These are phyloP conservation scores for Monochamus saltuarius DNA, from an alignment of 1,140 invertebrate genomes.

Conservation along the genomic window DNA sequence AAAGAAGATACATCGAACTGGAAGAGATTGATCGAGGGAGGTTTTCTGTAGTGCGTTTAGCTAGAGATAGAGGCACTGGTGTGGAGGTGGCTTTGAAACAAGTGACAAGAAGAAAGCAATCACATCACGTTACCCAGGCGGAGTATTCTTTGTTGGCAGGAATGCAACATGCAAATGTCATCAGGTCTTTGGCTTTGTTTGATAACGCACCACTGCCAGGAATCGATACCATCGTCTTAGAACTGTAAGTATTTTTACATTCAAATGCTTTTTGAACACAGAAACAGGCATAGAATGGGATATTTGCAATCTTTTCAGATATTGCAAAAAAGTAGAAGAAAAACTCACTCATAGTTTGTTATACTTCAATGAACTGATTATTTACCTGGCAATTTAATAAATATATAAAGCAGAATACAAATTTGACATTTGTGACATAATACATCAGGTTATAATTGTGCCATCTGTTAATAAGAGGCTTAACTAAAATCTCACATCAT, in stretches of 20 bases:
- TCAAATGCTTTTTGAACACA: too few relatives aligned
- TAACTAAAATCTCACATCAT: too few relatives aligned
- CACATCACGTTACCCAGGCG: slow-evolving; percentile 57
- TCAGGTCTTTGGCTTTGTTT: slow-evolving; percentile 71
- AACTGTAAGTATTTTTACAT: slow-evolving; percentile 63
- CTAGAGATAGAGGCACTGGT: slow-evolving; percentile 68
- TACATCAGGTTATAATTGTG: too few relatives aligned
- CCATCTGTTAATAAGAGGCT: too few relatives aligned
- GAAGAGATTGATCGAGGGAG: slow-evolving; percentile 72
- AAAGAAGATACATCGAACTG: slow-evolving; percentile 63
- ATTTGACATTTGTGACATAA: too few relatives aligned
- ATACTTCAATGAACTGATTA: too few relatives aligned
- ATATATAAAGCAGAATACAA: too few relatives aligned
- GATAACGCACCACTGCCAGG: slow-evolving; percentile 68
- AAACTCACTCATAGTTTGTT: too few relatives aligned
- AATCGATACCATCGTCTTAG: slow-evolving; percentile 73
- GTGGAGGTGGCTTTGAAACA: slow-evolving; percentile 78
- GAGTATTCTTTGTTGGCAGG: slow-evolving; percentile 70
- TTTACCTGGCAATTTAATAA: too few relatives aligned
- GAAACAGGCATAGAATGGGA: too few relatives aligned
- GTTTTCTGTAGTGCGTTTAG: slow-evolving; percentile 63
- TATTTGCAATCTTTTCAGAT: too few relatives aligned
- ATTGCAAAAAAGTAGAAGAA: too few relatives aligned
- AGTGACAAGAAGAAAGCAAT: slow-evolving; percentile 64
- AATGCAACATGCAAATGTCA: slow-evolving; percentile 69